A percentile compares a stretch with the other conserved stretches of the same genome.
These are phyloP conservation scores for Monoplex corrugatus DNA, from an alignment of 2,888 invertebrate species.

Conservation along the genomic window DNA sequence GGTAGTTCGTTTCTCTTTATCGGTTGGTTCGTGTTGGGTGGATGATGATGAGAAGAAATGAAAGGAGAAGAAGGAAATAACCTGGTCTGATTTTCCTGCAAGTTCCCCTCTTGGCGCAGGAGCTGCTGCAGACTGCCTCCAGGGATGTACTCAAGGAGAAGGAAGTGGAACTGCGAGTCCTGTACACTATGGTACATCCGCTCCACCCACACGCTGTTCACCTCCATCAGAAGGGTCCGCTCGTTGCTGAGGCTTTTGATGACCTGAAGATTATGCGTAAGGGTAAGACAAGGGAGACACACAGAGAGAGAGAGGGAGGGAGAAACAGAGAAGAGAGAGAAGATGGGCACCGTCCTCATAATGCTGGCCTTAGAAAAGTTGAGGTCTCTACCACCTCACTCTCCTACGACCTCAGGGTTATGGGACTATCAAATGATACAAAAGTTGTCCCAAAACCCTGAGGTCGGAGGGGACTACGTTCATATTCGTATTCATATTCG, in stretches of 20 bases:
- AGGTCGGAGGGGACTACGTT: no score
- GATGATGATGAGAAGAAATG: no score
- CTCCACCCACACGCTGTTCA: constrained; percentile 42
- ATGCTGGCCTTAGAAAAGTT: no score
- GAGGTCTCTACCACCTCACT: no score
- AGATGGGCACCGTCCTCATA: no score
- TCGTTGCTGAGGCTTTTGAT: constrained; percentile 12
- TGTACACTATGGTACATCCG: constrained; percentile 32
- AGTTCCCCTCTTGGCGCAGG: constrained; percentile 20
- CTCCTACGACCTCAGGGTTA: no score
- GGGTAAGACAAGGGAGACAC: neutral
- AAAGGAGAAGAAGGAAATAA: no score
- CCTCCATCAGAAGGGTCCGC: constrained; percentile 37
- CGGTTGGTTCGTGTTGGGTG: no score
- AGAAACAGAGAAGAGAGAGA: neutral
- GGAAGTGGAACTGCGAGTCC: constrained; percentile 2
- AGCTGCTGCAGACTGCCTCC: constrained; percentile 34
- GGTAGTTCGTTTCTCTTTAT: no score
- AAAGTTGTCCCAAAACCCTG: no score
- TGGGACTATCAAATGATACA: no score
- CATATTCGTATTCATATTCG: no score
- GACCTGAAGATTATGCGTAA: neutral
- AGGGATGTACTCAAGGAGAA: constrained; percentile 39
- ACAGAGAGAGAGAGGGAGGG: neutral
- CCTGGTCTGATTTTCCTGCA: constrained; percentile 31